Evolutionary conservation across 2,797 vertebrate genomes (phyloP), one percentile per base, ranked within the genome.

Genomic region (Syngnathus rostellatus): DNA sequence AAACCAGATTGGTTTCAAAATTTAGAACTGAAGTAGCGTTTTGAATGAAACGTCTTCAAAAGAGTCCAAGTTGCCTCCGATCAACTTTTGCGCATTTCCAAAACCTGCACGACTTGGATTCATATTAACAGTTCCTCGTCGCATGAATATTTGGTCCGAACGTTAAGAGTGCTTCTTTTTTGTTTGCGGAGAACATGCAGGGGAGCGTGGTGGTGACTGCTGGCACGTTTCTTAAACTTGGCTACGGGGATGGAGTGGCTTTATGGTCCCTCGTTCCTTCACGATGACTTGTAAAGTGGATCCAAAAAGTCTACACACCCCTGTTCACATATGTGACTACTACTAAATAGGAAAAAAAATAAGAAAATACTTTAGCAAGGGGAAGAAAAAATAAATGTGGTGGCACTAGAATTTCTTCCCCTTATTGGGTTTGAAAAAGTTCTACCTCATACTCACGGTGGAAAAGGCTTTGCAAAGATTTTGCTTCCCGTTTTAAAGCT

Each of bases 151-250:
- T 46, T 72, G 23, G 38, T 70, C 73, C 6, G 17, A 16, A 62
- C 58, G 68, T 75, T 75, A 73, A 57, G 31, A 31, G 39, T 41
- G 25, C 72, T 25, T 66, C 59, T 54, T 72, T 54, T 72, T 57
- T 69, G 67, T 66, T 81, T 71, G 83, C 68, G 81, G 83, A 87
- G 85, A 86, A 77, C 83, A 88, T 88, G 85, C 85, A 83, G 80
- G 77, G 83, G 80, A 85, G 84, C 83, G 38, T 71, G 76, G 79
- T 75, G 25, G 76, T 74, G 81, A 25, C 72, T 82, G 48, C 83
- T 81, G 78, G 84, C 71, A 65, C 69, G 74, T 80, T 86, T 84
- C 82, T 79, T 74, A 84, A 83, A 80, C 72, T 60, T 45, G 43
- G 38, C 46, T 16, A 37, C 19, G 69, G 72, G 73, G 74, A 77